Conservation (phyloP, 2,888 invertebrate genomes). For the Cephus pulcher region DNA sequence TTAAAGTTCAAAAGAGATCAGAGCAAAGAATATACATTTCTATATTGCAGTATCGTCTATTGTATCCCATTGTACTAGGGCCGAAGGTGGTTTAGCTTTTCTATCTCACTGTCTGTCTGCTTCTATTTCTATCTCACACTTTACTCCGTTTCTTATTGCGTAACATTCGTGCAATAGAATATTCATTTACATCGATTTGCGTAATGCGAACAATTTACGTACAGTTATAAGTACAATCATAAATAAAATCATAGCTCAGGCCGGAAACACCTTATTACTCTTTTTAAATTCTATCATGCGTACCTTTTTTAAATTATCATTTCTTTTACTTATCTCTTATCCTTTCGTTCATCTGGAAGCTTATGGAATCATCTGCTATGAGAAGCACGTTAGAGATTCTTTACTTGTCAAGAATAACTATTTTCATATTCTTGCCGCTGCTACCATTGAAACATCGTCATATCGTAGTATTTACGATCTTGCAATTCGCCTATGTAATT, state of each 20-base stretch:
- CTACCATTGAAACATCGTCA: neutral
- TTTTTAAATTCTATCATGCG: neutral
- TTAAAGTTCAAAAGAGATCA: conserved; percentile 32
- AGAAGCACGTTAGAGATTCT: neutral
- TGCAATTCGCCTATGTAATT: neutral
- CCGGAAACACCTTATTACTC: neutral
- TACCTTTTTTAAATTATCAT: neutral
- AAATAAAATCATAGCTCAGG: neutral
- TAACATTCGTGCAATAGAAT: neutral
- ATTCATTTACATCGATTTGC: neutral
- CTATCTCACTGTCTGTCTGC: neutral
- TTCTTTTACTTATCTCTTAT: neutral
- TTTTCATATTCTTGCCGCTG: neutral
- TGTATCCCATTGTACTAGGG: conserved; percentile 40
- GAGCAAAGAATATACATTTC: conserved; percentile 29
- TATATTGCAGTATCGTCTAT: conserved; percentile 39
- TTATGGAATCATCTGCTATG: neutral
- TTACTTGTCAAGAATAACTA: neutral
- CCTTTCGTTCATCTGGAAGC: neutral
- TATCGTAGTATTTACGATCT: neutral
- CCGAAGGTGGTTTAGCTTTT: conserved; percentile 35
- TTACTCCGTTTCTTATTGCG: neutral
- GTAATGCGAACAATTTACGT: neutral
- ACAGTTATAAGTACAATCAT: neutral
- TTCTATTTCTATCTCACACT: neutral